phyloP scores from a whole-genome alignment of 1,140 invertebrate species.

The Drosophila pachea region DNA sequence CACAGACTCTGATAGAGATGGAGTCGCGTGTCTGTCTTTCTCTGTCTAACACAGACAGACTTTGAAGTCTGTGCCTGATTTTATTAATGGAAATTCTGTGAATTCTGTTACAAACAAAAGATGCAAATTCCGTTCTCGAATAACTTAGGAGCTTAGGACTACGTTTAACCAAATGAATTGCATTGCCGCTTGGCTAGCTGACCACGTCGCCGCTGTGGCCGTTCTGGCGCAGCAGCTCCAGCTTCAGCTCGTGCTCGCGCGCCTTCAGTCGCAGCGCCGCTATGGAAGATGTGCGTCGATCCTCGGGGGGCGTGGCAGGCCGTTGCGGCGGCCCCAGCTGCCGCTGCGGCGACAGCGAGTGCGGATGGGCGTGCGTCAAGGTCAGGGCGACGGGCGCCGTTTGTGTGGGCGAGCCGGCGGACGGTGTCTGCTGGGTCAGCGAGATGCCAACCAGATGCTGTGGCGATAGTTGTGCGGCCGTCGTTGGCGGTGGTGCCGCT shows the following conservation, averaged over 20 bases:
- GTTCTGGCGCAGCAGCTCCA: constrained; percentile 90
- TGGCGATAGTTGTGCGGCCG: constrained; percentile 59
- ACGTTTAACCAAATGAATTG: constrained; percentile 4
- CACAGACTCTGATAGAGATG: background rate
- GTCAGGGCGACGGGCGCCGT: constrained; percentile 63
- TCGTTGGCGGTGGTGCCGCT: constrained; percentile 40
- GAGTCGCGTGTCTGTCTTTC: background rate
- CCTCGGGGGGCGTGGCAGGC: constrained; percentile 82
- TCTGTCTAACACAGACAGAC: constrained; percentile 32
- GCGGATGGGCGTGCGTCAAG: constrained; percentile 12
- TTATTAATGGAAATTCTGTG: constrained; percentile 48
- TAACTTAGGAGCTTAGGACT: constrained; percentile 41
- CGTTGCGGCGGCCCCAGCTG: constrained; percentile 71
- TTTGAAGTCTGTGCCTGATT: constrained; percentile 38
- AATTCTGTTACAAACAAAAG: constrained; percentile 42
- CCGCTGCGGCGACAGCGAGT: constrained; percentile 41
- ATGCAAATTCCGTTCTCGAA: constrained; percentile 23
- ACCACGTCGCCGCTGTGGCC: constrained; percentile 86
- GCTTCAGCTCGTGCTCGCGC: constrained; percentile 92
- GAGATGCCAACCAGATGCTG: constrained; percentile 65
- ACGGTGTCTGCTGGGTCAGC: constrained; percentile 58
- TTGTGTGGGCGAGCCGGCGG: constrained; percentile 56
- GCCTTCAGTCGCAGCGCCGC: constrained; percentile 93
- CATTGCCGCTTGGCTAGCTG: constrained; percentile 78
- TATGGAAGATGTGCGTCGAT: constrained; percentile 92